A percentile compares a stretch with the other conserved stretches of the same genome.
phyloP scores from a whole-genome alignment of 2,113 vertebrate species.

The human (Homo sapiens) region DNA sequence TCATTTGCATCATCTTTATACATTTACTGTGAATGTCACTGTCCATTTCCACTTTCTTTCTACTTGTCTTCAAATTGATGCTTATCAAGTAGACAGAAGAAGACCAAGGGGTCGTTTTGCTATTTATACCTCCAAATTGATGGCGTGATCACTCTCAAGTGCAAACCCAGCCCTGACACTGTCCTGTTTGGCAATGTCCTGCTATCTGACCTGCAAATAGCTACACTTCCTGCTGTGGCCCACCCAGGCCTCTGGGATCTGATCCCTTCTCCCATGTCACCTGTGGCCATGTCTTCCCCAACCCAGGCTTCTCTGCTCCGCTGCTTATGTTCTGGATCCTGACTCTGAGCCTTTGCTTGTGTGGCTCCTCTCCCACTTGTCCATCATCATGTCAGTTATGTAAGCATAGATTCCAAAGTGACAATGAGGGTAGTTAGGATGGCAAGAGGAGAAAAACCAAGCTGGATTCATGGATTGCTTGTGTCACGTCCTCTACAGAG shows the following conservation, averaged over 20 bases:
- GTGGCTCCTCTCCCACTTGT: rapidly evolving
- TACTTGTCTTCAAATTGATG: not conserved
- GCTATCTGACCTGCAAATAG: not conserved
- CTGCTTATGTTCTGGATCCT: not conserved
- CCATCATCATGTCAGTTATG: conserved; percentile 17
- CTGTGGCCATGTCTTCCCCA: too few species aligned
- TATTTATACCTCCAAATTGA: not conserved
- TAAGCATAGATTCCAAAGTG: not conserved
- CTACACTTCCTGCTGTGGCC: not conserved
- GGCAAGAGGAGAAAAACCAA: not conserved
- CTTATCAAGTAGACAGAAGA: not conserved
- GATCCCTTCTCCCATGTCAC: not conserved
- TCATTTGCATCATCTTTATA: not conserved
- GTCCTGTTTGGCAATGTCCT: not conserved
- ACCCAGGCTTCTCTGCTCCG: rapidly evolving
- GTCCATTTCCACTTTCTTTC: not conserved
- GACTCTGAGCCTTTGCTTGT: not conserved
- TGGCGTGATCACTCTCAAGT: not conserved
- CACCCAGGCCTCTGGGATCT: not conserved
- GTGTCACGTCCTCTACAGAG: rapidly evolving
- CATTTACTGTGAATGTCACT: not conserved
- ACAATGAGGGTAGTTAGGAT: not conserved
- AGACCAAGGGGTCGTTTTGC: not conserved
- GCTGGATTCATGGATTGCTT: not conserved
- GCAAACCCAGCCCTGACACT: not conserved